Evolutionary conservation across 1,140 invertebrate species (phyloP), one percentile per base, ranked within the genome.

Genomic region (Neodiprion virginianus): DNA sequence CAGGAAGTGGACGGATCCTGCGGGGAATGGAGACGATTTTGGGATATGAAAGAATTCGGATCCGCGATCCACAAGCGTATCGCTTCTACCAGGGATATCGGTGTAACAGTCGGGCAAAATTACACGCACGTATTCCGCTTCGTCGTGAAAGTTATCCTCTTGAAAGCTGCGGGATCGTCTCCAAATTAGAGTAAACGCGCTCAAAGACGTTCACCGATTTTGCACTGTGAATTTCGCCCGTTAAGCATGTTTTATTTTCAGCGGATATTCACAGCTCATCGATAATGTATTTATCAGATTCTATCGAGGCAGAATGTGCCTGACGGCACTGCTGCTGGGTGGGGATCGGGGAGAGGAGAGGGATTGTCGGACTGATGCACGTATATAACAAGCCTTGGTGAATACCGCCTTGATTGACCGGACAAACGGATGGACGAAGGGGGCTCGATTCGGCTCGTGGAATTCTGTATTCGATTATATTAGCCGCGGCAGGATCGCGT

Each of bases 341-440:
- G 28, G 28, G 28, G 28, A 40, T 40, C 28, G 5, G 28, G 28
- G 28, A 40, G 28, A 1, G 53, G n/a, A 61, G 11, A 12, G 53
- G n/a, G 11, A 17, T 61, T 17, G 53, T 5, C n/a, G 53, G 28
- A 8, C n/a, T 17, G 53, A 61, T 61, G 53, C 53, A 61, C 53
- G 53, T 61, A 61, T 61, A 17, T 61, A 61, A 61, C 53, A 61
- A 61, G 53, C 53, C n/a, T 8, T 17, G 53, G 11, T 61, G 53
- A 61, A 61, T 61, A 17, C 53, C 53, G n/a, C 53, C 53, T 61
- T 61, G 53, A 61, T 61, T 61, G 53, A 61, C 53, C 53, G 53
- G 53, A 61, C 53, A 61, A 61, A 61, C 53, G 53, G 53, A 61
- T 61, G 53, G 53, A 61, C 53, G 53, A 61, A 61, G 53, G 53